Evolutionary conservation across 2,113 vertebrate species (phyloP).

Genomic region (human (Homo sapiens)): DNA sequence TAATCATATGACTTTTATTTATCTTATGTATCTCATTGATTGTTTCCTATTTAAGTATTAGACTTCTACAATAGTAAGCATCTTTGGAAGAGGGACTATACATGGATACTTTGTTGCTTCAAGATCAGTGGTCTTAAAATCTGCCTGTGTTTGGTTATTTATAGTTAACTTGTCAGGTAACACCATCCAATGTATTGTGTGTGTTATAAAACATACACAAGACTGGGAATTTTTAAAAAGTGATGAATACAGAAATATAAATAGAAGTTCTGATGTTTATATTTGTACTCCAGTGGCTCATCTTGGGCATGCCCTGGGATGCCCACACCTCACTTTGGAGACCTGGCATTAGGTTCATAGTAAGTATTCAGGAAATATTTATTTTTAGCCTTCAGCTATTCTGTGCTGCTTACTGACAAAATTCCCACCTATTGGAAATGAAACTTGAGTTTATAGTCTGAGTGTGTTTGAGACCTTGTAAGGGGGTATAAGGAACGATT

Average conservation of each 20-base stretch:
- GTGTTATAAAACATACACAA: neutral
- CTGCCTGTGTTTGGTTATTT: neutral
- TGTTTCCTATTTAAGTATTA: neutral
- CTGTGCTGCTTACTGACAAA: neutral
- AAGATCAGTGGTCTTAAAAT: neutral
- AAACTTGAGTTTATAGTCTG: neutral
- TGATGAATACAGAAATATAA: neutral
- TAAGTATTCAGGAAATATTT: neutral
- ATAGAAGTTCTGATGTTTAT: neutral
- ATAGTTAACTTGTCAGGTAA: neutral
- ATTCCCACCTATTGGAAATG: neutral
- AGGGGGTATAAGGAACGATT: neutral
- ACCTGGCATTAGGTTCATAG: neutral
- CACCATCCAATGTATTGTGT: neutral
- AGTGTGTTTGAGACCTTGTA: neutral
- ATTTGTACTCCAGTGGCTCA: neutral
- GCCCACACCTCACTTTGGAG: neutral
- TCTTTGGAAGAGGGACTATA: neutral
- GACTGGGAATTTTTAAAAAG: neutral
- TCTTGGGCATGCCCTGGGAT: neutral
- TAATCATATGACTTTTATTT: neutral
- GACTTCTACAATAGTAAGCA: neutral
- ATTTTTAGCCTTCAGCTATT: neutral
- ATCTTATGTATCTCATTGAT: neutral
- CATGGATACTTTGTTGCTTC: neutral